Conservation (phyloP, 1,140 invertebrate species). For the Danaus plexippus region DNA sequence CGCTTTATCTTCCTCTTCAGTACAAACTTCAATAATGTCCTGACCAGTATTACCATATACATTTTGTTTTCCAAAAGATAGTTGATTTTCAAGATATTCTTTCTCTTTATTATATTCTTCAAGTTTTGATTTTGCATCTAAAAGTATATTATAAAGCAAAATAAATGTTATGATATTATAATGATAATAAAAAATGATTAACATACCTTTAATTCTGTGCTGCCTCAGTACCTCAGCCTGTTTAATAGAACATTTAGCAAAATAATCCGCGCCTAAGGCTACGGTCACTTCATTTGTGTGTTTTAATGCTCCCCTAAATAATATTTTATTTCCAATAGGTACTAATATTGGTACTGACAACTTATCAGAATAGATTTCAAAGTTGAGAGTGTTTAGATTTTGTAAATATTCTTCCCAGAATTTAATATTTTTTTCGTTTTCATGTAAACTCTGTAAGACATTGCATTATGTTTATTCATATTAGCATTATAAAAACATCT, state of each 20-base stretch:
- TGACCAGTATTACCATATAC: constrained; percentile 48
- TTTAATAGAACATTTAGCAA: constrained; percentile 78
- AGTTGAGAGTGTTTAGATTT: constrained; percentile 42
- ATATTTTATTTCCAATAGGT: constrained; percentile 77
- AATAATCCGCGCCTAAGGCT: constrained; percentile 81
- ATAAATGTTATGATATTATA: constrained; percentile 6
- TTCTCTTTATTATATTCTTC: constrained; percentile 68
- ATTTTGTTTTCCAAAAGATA: constrained; percentile 59
- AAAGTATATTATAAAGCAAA: constrained; percentile 19
- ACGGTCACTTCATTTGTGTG: constrained; percentile 85
- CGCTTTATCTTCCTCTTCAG: constrained; percentile 72
- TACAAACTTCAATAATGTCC: constrained; percentile 75
- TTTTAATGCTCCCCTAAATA: constrained; percentile 79
- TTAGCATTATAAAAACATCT: too few species aligned
- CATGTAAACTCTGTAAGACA: constrained; percentile 41
- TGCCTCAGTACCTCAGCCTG: constrained; percentile 76
- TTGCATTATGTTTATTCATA: too few species aligned
- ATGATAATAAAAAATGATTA: constrained; percentile 4
- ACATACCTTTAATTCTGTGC: constrained; percentile 74
- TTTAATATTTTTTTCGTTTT: constrained; percentile 48
- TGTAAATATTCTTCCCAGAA: constrained; percentile 59
- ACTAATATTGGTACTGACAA: constrained; percentile 72
- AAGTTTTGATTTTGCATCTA: constrained; percentile 72
- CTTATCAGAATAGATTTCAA: constrained; percentile 46
- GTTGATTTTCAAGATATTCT: constrained; percentile 67